These are phyloP conservation scores for Pyrgus malvae DNA, from an alignment of 2,888 invertebrate species.

Conservation along the genomic window DNA sequence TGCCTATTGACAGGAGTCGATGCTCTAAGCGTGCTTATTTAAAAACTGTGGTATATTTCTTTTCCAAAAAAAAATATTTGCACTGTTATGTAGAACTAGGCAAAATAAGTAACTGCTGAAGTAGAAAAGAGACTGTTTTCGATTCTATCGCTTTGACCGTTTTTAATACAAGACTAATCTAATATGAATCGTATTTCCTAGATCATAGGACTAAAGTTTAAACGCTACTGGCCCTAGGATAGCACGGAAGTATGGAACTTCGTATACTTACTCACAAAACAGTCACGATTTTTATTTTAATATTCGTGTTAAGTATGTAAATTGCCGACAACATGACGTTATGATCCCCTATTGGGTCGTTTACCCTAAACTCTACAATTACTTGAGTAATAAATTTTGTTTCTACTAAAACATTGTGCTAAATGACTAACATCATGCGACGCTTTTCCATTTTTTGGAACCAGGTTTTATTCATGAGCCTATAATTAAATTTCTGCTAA, in stretches of 20 bases:
- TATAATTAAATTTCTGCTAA: not conserved
- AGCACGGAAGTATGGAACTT: conserved; percentile 28
- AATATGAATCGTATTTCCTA: too few relatives aligned
- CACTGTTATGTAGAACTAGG: too few relatives aligned
- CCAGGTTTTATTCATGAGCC: not conserved
- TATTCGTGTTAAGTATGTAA: conserved; percentile 25
- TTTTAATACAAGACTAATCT: too few relatives aligned
- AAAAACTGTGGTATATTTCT: too few relatives aligned
- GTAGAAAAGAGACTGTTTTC: too few relatives aligned
- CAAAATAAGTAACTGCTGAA: too few relatives aligned
- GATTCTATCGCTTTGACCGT: too few relatives aligned
- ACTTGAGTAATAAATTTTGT: conserved; percentile 25
- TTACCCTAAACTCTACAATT: conserved; percentile 24
- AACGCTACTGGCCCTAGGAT: not conserved
- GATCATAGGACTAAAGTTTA: not conserved
- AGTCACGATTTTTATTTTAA: conserved; percentile 34
- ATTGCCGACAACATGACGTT: conserved; percentile 18
- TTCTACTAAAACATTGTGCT: conserved; percentile 20
- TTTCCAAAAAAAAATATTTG: too few relatives aligned
- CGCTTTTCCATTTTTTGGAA: conserved; percentile 7
- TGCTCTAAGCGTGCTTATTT: too few relatives aligned
- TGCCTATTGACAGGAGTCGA: too few relatives aligned
- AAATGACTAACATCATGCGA: conserved; percentile 18
- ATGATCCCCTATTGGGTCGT: conserved; percentile 20
- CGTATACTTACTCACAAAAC: too few relatives aligned